Conservation (phyloP, 2,797 vertebrate species). For the Hipposideros larvatus region DNA sequence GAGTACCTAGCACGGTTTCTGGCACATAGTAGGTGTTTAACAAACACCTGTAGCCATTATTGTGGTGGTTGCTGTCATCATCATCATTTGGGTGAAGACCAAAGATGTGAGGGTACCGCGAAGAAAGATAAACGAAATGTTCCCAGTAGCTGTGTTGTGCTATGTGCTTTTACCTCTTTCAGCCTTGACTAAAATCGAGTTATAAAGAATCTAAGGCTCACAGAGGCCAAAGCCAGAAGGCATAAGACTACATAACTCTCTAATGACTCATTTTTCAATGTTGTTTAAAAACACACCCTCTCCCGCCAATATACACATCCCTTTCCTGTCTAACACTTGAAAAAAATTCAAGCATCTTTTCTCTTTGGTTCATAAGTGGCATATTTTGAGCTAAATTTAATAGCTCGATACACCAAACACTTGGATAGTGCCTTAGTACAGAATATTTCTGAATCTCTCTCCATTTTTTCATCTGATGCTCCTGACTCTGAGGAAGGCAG, state of each 20-base stretch:
- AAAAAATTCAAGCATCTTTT: not conserved
- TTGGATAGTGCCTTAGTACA: not conserved
- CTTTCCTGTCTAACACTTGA: not conserved
- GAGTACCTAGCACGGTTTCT: not conserved
- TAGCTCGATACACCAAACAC: not conserved
- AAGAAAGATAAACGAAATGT: slow-evolving; percentile 1
- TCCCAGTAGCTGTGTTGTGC: not conserved
- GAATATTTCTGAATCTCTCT: not conserved
- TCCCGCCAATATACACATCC: not conserved
- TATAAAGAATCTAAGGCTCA: slow-evolving; percentile 13
- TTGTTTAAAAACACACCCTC: not conserved
- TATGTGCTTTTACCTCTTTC: not conserved
- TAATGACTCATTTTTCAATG: slow-evolving; percentile 64
- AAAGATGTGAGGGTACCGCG: not conserved
- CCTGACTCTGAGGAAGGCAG: not conserved
- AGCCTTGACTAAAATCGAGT: not conserved
- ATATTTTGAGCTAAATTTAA: slow-evolving; percentile 56
- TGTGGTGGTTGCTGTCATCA: not conserved
- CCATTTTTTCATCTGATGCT: slow-evolving; percentile 10
- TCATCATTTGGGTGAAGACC: not conserved
- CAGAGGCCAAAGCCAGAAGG: slow-evolving; percentile 6
- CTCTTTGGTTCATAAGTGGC: not conserved
- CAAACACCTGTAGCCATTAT: not conserved
- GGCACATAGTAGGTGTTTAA: not conserved
- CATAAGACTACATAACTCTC: slow-evolving; percentile 51